Evolutionary conservation across 1,140 invertebrate species (phyloP).

Genomic region (Plutomurus gul): DNA sequence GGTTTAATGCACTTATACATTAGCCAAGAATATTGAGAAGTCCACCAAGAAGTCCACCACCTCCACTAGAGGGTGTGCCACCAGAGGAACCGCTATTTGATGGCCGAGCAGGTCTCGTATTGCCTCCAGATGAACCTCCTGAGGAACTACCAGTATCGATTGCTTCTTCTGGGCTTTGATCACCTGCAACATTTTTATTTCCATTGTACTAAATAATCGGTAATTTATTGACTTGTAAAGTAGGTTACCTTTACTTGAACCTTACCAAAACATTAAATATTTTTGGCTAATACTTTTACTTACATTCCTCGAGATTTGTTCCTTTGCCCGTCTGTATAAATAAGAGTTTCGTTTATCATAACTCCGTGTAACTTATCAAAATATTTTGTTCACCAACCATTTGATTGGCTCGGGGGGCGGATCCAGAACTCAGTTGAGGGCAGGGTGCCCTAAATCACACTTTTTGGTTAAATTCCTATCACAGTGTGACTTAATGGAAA

Average conservation of each 20-base stretch:
- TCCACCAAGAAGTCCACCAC: not conserved
- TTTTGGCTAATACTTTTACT: not conserved
- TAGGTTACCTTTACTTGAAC: too few species aligned
- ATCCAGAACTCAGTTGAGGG: too few species aligned
- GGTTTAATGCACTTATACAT: not conserved
- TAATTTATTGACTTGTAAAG: not conserved
- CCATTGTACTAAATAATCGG: not conserved
- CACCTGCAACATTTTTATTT: not conserved
- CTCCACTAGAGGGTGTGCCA: not conserved
- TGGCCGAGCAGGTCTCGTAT: too few species aligned
- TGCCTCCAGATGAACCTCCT: not conserved
- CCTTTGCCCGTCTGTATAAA: slow-evolving; percentile 10
- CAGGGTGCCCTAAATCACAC: too few species aligned
- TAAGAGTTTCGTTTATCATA: not conserved
- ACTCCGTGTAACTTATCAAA: too few species aligned
- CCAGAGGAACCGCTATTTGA: not conserved
- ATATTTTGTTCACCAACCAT: too few species aligned
- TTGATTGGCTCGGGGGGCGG: too few species aligned
- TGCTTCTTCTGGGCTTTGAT: not conserved
- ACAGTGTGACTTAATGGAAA: too few species aligned
- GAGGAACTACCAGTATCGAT: not conserved
- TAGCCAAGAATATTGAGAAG: not conserved
- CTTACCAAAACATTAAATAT: not conserved
- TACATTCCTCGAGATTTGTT: slow-evolving; percentile 33
- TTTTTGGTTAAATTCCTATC: not conserved